Base-by-base conservation (phyloP, 92 coral and sea anemone genomes). In the Montipora capitata region DNA sequence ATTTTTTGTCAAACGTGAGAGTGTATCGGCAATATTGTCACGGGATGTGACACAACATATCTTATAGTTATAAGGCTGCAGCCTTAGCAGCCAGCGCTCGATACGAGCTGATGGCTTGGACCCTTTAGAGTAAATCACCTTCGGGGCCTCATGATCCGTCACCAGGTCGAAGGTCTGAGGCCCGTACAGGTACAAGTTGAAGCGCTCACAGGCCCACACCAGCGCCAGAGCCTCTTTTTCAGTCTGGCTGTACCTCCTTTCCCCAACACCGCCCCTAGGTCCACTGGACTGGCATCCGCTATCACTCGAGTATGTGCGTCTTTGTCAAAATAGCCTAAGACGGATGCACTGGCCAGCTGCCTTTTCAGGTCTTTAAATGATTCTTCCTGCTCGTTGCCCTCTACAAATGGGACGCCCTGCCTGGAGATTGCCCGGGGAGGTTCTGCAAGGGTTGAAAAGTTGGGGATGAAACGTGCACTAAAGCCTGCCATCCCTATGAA, bases 131-230 rank as follows among this genome's bases (percentile, higher is more conserved):
- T 20, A 20, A 20, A 20, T 20, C 27, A 20, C 27, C 27, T 66
- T 66, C 40, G 0, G 41, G 35, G 71, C 71, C 10, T 66, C 71
- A 66, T 66, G 71, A 38, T 66, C 71, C 20, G 71, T 66, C 39
- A 27, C 71, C 9, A 61, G 7, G 16, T 61, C 67, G 16, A 61
- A 61, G 9, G 61, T 56, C 67, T 61, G 67, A 20, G 2, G 27
- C 41, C 71, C 71, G 20, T 27, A 66, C 71, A 18, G 39, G 41
- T 66, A 66, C 12, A 66, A 35, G 71, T 66, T 20, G 40, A 66
- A 66, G 42, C 71, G 71, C 39, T 66, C 71, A 27, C 71, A 66
- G 0, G 71, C 71, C 71, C 71, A 66, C 7, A 66, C 42, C 20
- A 66, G 10, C 12, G 71, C 42, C 10, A 66, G 41, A 4, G 71